These are phyloP conservation scores for Eulemur coronatus DNA, from an alignment of 2,797 vertebrate genomes.

Conservation along the genomic window DNA sequence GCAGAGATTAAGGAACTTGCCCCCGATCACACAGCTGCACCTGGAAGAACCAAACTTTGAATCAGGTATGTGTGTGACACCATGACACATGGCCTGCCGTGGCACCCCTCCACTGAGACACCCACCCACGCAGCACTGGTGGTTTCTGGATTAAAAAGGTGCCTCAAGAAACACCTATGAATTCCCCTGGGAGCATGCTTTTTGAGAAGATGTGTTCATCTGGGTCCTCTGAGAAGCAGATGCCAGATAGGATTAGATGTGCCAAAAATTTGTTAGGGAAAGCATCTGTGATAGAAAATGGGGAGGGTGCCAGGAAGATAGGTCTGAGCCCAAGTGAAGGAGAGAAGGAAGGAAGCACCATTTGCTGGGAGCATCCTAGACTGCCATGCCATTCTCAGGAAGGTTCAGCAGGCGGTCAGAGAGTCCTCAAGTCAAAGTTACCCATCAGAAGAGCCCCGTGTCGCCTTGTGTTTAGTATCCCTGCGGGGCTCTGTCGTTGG, in stretches of 20 bases:
- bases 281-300: not conserved
- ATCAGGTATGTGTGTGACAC: not conserved
- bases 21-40: not conserved
- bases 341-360: not conserved
- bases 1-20: not conserved
- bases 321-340: not conserved
- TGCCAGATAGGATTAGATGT: not conserved
- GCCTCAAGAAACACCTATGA: not conserved
- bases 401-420: not conserved
- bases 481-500: not conserved
- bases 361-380: not conserved
- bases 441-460: not conserved
- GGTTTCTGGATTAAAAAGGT: not conserved
- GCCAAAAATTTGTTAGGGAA: not conserved
- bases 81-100: fast-evolving
- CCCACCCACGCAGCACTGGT: not conserved
- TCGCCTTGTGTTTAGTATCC: not conserved
- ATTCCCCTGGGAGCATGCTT: not conserved
- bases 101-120: too few relatives aligned
- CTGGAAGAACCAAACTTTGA: not conserved
- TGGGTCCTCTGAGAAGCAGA: not conserved
- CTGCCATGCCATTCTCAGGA: not conserved
- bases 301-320: not conserved
- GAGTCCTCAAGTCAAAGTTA: not conserved
- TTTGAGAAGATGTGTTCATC: not conserved